These are phyloP conservation scores for Acinonyx jubatus DNA, from an alignment of 2,113 vertebrate genomes.

Conservation along the genomic window DNA sequence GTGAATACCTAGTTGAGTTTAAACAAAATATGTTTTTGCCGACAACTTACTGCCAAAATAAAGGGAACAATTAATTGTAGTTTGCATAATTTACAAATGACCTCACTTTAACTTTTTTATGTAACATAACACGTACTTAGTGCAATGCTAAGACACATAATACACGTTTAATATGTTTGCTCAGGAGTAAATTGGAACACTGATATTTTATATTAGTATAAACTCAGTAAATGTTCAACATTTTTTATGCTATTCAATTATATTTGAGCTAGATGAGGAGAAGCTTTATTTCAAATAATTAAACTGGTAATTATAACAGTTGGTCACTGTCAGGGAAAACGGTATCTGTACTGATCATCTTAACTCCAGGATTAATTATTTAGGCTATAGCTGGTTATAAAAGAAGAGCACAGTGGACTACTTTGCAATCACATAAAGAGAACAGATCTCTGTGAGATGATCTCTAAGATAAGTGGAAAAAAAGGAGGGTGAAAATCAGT, in stretches of 20 bases:
- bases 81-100: neutral
- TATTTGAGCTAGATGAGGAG: neutral
- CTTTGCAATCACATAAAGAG: neutral
- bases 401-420: neutral
- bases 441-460: neutral
- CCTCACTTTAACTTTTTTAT: neutral
- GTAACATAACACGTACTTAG: neutral
- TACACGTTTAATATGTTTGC: neutral
- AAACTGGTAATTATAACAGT: neutral
- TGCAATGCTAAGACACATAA: neutral
- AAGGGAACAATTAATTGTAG: neutral
- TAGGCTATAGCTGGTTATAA: neutral
- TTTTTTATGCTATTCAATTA: neutral
- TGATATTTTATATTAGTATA: neutral
- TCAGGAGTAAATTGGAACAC: slow-evolving; percentile 9
- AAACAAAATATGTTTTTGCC: neutral
- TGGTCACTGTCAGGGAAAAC: neutral
- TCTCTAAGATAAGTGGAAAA: neutral
- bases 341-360: neutral
- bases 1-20: slow-evolving; percentile 2
- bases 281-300: slow-evolving; percentile 2
- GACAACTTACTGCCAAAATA: neutral
- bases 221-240: neutral
- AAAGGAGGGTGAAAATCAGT: neutral
- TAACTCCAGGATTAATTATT: slow-evolving; percentile 2